Base-by-base conservation (phyloP, 1,140 invertebrate species). In the Zaprionus davidi region DNA sequence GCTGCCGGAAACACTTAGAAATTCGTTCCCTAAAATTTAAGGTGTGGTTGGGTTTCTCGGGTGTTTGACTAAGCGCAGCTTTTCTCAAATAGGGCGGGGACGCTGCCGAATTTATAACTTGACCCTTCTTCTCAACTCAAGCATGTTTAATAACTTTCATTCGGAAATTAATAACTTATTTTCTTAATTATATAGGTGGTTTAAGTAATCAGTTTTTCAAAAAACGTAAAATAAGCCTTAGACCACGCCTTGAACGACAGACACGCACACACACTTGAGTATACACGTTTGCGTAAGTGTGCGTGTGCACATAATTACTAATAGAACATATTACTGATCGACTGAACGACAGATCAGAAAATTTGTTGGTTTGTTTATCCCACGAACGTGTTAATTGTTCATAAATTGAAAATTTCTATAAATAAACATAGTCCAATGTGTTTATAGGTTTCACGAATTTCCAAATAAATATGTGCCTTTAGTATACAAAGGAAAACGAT, bases 401-500 rank as follows among this genome's bases (percentile, higher is more conserved):
- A 65, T 73, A 56, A 67, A 65, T 76, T 5, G 5, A 60, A 34
- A 69, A 71, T 65, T 64, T 51, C 17, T 51, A n/a, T 38, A 81
- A 84, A 88, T 81, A 87, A 87, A 88, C 81, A 85, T 58, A 71
- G 38, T 41, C 58, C 71, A 77, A 72, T 63, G 59, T 71, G 55
- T 74, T 88, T 84, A 62, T 70, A 90, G 85, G 73, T 53, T 58
- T 55, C n/a, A 53, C 69, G 76, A 71, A 67, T 80, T 62, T 63
- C 6, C 28, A 56, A 55, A 68, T n/a, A 49, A 88, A 75, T 75
- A 90, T 90, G 85, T 90, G 81, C 79, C 79, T 90, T 85, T 87
- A 85, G 73, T 81, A 55, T 71, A 24, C 31, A 22, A 53, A 26
- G 34, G 15, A 63, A 68, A 55, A 56, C 58, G 59, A 71, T 49